Evolutionary conservation across 2,113 vertebrate genomes (phyloP), one percentile per base, ranked within the genome.

Genomic region (Burhinus oedicnemus): DNA sequence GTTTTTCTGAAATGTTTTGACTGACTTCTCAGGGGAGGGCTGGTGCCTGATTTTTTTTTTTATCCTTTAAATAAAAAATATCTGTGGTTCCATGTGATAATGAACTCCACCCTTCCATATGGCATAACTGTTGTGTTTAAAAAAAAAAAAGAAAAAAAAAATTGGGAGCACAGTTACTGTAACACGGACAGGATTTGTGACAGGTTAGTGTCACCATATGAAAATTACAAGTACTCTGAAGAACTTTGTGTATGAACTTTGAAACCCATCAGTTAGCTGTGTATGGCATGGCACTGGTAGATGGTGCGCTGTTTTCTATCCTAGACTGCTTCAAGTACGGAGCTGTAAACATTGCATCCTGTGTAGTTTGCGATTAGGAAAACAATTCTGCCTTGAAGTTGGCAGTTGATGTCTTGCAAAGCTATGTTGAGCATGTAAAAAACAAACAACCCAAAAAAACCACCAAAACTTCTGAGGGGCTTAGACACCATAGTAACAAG

Each of bases 1-100:
- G 57, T 93, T 89, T 95, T 89, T 60, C 76, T 95, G 68, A 55
- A 91, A 49, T 47, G 29, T 51, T 94, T 92, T 94, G 34, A 14
- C 69, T 89, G n/a, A 78, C 26, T 44, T 78, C 25, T 93, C 30
- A 13, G 29, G 32, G 22, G 15, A 44, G 11, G 20, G 64, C 19
- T 2, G 3, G 14, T 32, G 47, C 12, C 1, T 57, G 47, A 16
- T 5, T 51, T 2, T 29, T n/a, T 70, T 71, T 83, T 61, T 7
- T 1, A 62, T 57, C 17, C 10, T 42, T 78, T 58, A 71, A 65
- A 23, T 88, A 25, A 72, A 72, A 84, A 30, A 5, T n/a, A 32
- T 51, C 25, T 66, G 36, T 58, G 38, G 71, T 70, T 71, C 52
- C 30, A 8, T 36, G 19, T 79, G 52, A 27, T 82, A 55, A 42